These are phyloP conservation scores for Caenorhabditis remanei DNA, from an alignment of 1,140 invertebrate species.

Conservation along the genomic window DNA sequence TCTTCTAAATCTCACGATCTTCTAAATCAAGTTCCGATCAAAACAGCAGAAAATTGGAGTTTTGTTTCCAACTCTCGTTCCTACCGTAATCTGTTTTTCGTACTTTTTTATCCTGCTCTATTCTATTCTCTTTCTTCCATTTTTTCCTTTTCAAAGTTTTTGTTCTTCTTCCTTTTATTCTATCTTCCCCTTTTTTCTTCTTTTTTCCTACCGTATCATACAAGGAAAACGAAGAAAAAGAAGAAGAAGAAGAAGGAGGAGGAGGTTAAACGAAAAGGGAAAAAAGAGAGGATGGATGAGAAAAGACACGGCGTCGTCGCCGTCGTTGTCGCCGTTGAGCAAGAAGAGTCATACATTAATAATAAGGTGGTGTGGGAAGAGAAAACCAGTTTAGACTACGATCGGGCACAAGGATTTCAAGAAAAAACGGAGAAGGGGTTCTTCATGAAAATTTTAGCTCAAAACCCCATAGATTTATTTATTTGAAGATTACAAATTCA, in stretches of 20 bases:
- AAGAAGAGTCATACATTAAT: conserved; percentile 55
- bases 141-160: conserved; percentile 33
- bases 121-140: conserved; percentile 3
- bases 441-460: too few species aligned
- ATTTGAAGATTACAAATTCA: too few species aligned
- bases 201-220: conserved; percentile 34
- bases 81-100: conserved; percentile 13
- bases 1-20: too few species aligned
- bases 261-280: conserved; percentile 45
- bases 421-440: not conserved
- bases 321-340: not conserved
- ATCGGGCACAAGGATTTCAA: not conserved
- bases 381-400: conserved; percentile 16
- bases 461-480: too few species aligned
- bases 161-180: conserved; percentile 36
- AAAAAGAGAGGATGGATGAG: conserved; percentile 44
- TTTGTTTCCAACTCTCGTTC: too few species aligned
- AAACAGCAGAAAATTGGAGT: too few species aligned
- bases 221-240: not conserved
- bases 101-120: not conserved
- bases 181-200: conserved; percentile 10
- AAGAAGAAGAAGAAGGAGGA: conserved; percentile 10
- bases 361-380: conserved; percentile 46
- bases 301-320: conserved; percentile 39
- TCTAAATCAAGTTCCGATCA: too few species aligned